These are phyloP conservation scores for Operophtera brumata DNA, from an alignment of 2,888 invertebrate genomes.

Conservation along the genomic window DNA sequence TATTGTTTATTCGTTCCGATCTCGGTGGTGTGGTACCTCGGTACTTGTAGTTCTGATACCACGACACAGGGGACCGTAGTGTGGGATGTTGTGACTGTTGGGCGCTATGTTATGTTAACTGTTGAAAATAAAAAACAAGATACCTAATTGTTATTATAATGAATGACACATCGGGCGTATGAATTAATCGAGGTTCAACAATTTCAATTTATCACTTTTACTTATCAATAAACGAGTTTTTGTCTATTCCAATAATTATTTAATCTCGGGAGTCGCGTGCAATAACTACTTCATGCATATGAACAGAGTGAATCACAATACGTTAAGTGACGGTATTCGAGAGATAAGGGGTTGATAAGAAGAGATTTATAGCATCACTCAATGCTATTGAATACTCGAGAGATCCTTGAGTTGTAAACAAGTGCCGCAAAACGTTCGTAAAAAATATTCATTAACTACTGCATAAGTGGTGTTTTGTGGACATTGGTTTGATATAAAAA, in stretches of 20 bases:
- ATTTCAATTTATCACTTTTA: conserved; percentile 9
- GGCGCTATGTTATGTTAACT: no score
- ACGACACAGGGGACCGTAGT: no score
- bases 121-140: conserved; percentile 20
- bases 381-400: conserved; percentile 11
- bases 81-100: no score
- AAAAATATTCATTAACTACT: no score
- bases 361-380: conserved; percentile 25
- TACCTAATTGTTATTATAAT: conserved; percentile 23
- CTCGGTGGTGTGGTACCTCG: no score
- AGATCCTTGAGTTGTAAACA: neutral
- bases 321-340: conserved; percentile 15
- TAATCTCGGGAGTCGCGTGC: conserved; percentile 11
- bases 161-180: conserved; percentile 1
- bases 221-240: conserved; percentile 4
- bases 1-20: no score
- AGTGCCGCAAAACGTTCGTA: neutral
- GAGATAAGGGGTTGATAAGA: conserved; percentile 26
- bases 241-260: conserved; percentile 14
- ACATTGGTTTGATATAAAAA: no score
- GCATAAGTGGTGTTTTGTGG: no score
- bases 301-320: conserved; percentile 20
- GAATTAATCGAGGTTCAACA: conserved; percentile 12
- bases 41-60: no score
- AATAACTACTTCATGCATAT: neutral